Percentiles rank a stretch among this genome's conserved stretches.
phyloP scores from a whole-genome alignment of 1,140 invertebrate genomes.

The Heliconius nattereri region DNA sequence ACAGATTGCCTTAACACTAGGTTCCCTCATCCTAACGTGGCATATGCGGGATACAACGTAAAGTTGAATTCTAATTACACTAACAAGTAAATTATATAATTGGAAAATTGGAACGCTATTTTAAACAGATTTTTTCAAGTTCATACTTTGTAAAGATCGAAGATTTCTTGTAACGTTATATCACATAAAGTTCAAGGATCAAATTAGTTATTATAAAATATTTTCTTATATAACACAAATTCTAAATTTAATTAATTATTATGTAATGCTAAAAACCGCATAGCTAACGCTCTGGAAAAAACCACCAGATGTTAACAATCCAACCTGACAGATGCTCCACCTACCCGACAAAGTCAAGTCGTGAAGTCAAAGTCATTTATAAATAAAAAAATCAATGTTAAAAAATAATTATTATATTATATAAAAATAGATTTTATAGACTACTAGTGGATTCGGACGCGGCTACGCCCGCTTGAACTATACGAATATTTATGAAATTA shows the following conservation, averaged over 20 bases:
- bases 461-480: too few species aligned
- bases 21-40: too few species aligned
- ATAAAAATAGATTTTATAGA: background rate
- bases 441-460: too few species aligned
- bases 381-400: background rate
- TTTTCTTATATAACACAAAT: background rate
- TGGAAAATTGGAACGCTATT: too few species aligned
- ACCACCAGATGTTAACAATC: background rate
- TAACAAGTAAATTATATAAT: too few species aligned
- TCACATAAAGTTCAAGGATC: background rate
- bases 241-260: background rate
- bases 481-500: too few species aligned
- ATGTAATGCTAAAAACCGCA: background rate
- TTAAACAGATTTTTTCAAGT: too few species aligned
- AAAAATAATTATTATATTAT: background rate
- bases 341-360: background rate
- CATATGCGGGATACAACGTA: too few species aligned
- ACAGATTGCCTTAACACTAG: too few species aligned
- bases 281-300: background rate
- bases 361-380: background rate
- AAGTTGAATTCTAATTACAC: too few species aligned
- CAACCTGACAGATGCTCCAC: background rate
- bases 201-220: background rate
- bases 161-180: too few species aligned
- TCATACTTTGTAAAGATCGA: too few species aligned